Conservation (phyloP, 1,140 invertebrate species). For the Bilobella aurantiaca region DNA sequence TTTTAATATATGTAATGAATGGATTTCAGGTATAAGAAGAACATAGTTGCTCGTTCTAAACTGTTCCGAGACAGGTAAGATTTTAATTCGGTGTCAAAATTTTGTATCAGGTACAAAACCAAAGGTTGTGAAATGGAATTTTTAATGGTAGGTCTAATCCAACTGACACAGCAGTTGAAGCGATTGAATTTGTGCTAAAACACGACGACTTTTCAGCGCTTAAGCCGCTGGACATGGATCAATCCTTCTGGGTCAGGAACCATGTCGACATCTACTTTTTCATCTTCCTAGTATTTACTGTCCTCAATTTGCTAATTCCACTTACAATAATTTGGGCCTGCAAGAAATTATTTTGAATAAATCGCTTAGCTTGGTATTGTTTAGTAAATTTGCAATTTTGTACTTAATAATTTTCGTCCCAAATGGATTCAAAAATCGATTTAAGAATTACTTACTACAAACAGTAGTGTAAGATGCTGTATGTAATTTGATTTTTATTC, state of each 20-base stretch:
- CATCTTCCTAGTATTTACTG: background rate
- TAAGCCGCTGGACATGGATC: constrained; percentile 3
- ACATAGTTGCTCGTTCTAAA: constrained; percentile 1
- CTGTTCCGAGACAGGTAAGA: constrained; percentile 3
- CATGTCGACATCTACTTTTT: background rate
- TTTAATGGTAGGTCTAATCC: constrained; percentile 2
- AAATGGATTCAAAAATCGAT: too few species aligned
- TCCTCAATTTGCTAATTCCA: background rate
- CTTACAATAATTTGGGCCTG: too few species aligned
- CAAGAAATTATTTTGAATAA: background rate
- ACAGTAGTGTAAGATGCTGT: too few species aligned
- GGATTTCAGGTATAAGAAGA: constrained; percentile 9
- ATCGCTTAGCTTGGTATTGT: background rate
- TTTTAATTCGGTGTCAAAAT: background rate
- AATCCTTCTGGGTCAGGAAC: background rate
- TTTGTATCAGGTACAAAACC: background rate
- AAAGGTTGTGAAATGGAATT: too few species aligned
- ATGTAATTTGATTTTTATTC: too few species aligned
- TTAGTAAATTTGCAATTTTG: too few species aligned
- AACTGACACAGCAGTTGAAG: constrained; percentile 10
- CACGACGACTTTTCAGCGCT: constrained; percentile 23
- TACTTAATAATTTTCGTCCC: too few species aligned
- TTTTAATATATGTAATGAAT: background rate
- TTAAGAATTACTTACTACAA: too few species aligned
- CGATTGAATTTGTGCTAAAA: constrained; percentile 26